Percentiles rank a stretch among this genome's conserved stretches.
Evolutionary conservation across 2,797 vertebrate genomes (phyloP).

Genomic region (Rhinoraja longicauda): DNA sequence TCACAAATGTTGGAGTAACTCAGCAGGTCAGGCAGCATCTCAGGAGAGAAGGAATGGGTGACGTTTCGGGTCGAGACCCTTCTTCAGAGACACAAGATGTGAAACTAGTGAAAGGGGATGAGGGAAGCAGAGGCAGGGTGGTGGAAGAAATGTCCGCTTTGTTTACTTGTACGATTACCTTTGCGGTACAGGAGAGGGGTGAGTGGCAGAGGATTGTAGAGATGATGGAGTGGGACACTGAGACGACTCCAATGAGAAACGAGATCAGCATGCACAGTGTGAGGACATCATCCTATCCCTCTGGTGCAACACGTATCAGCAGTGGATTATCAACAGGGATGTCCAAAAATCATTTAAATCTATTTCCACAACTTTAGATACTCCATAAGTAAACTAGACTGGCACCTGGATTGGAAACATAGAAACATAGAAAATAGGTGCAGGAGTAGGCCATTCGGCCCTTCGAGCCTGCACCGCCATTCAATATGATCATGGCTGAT

Average conservation of each 20-base stretch:
- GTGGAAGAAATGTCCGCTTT: neutral
- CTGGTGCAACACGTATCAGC: neutral
- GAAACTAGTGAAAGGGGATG: no score
- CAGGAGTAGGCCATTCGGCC: no score
- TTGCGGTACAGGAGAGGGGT: neutral
- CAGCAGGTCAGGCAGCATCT: no score
- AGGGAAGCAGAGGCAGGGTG: no score
- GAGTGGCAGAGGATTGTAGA: neutral
- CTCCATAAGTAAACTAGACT: neutral
- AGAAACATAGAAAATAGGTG: no score
- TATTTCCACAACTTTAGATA: neutral
- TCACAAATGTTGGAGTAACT: no score
- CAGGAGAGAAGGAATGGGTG: no score
- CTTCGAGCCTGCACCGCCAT: no score
- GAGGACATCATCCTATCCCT: neutral
- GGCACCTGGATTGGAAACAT: no score
- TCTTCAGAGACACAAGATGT: no score
- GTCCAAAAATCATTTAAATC: neutral
- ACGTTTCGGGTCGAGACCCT: no score
- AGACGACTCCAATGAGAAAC: neutral
- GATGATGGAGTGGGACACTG: neutral
- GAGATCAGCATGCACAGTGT: neutral
- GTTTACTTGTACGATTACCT: neutral
- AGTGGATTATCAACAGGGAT: neutral
- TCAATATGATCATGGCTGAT: no score